phyloP scores from a whole-genome alignment of 2,113 vertebrate species.

The Aspidoscelis tigris region DNA sequence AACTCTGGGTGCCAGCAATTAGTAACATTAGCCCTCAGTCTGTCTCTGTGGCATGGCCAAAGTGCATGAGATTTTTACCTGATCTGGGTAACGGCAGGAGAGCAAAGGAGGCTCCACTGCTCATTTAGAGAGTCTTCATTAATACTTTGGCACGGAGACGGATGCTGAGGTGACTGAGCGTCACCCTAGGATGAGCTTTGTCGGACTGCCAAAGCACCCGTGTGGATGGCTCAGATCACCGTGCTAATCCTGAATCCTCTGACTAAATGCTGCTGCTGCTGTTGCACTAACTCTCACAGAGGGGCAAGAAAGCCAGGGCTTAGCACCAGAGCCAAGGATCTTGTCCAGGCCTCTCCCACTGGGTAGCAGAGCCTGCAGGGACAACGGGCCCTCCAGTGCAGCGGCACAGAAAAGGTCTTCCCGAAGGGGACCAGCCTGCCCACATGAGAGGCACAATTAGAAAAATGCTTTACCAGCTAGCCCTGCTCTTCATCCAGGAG shows the following conservation, averaged over 20 bases:
- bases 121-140: too few relatives aligned
- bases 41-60: background rate
- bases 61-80: background rate
- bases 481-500: too few relatives aligned
- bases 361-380: background rate
- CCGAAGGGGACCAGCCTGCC: background rate
- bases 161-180: background rate
- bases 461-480: background rate
- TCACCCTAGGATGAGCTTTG: background rate
- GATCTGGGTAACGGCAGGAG: background rate
- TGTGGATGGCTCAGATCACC: background rate
- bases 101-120: background rate
- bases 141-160: background rate
- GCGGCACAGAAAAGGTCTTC: background rate
- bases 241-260: background rate
- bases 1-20: background rate
- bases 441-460: background rate
- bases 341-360: background rate
- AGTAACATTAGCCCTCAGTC: background rate
- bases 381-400: background rate
- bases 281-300: background rate
- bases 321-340: background rate
- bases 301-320: background rate
- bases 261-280: background rate
- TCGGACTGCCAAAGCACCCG: background rate